These are phyloP conservation scores for Penaeus chinensis DNA, from an alignment of 1,140 invertebrate species.

Conservation along the genomic window DNA sequence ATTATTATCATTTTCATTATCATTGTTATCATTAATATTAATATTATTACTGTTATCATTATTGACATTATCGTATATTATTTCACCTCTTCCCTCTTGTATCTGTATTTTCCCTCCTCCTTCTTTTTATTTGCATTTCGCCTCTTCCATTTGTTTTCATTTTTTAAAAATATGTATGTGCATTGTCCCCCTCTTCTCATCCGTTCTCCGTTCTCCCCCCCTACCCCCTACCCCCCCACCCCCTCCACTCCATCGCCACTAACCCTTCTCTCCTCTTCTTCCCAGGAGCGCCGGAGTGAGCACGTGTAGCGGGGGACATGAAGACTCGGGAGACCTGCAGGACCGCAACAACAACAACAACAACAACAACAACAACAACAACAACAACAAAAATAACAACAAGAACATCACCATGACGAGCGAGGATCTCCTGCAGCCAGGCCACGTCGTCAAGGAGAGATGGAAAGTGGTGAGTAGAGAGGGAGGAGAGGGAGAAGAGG, in stretches of 20 bases:
- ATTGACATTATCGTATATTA: too few relatives aligned
- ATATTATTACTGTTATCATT: too few relatives aligned
- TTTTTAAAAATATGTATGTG: not conserved
- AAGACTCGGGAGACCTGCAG: slow-evolving; percentile 59
- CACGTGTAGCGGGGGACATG: slow-evolving; percentile 57
- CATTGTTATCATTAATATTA: too few relatives aligned
- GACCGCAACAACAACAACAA: slow-evolving; percentile 53
- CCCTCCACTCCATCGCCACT: not conserved
- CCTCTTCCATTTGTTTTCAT: not conserved
- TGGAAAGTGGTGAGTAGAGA: slow-evolving; percentile 89
- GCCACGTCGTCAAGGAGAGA: slow-evolving; percentile 95
- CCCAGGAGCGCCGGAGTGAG: slow-evolving; percentile 52
- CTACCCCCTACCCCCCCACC: not conserved
- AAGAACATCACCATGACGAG: slow-evolving; percentile 64
- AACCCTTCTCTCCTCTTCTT: not conserved
- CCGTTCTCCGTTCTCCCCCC: not conserved
- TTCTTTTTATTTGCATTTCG: not conserved
- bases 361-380: slow-evolving; percentile 45
- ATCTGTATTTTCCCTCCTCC: not conserved
- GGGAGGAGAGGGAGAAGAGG: not conserved
- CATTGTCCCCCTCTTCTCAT: not conserved
- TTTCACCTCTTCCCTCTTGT: too few relatives aligned
- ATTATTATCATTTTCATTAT: too few relatives aligned
- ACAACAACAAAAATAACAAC: slow-evolving; percentile 26
- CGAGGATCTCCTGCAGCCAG: slow-evolving; percentile 94